Percentiles rank a stretch among this genome's conserved stretches.
Evolutionary conservation across 2,888 invertebrate species (phyloP).

Genomic region (Cryptocheilus praepositus): DNA sequence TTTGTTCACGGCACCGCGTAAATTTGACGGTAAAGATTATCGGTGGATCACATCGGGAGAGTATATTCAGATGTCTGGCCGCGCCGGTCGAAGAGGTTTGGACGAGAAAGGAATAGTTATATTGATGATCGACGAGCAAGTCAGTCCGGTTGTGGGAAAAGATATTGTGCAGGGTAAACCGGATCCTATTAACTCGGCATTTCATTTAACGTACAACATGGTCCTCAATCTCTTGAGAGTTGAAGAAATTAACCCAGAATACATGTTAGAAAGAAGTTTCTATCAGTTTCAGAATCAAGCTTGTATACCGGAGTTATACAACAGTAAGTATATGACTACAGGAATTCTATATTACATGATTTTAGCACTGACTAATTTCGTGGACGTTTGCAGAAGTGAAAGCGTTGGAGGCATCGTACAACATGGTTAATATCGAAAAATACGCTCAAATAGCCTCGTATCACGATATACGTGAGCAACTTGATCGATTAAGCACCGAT

Average conservation of each 20-base stretch:
- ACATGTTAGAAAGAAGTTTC: slow-evolving; percentile 98
- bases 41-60: slow-evolving; percentile 97
- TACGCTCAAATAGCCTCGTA: slow-evolving; percentile 85
- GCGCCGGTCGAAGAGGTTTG: slow-evolving; percentile 97
- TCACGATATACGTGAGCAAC: slow-evolving; percentile 88
- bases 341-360: slow-evolving; percentile 17
- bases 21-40: slow-evolving; percentile 97
- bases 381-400: slow-evolving; percentile 78
- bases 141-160: slow-evolving; percentile 86
- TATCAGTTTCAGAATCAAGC: slow-evolving; percentile 99
- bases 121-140: slow-evolving; percentile 98
- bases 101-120: slow-evolving; percentile 99
- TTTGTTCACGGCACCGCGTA: slow-evolving; percentile 94
- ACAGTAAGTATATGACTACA: slow-evolving; percentile 80
- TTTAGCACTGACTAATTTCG: background rate
- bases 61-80: slow-evolving; percentile 99
- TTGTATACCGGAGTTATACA: slow-evolving; percentile 91
- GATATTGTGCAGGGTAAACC: slow-evolving; percentile 92
- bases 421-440: slow-evolving; percentile 83
- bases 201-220: slow-evolving; percentile 99
- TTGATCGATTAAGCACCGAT: slow-evolving; percentile 84
- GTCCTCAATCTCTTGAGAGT: slow-evolving; percentile 96
- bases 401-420: slow-evolving; percentile 81
- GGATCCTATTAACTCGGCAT: slow-evolving; percentile 98
- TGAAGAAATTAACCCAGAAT: slow-evolving; percentile 99